Percentiles rank a stretch among this genome's conserved stretches.
phyloP scores from a whole-genome alignment of 2,888 invertebrate genomes.

The Malthinus flaveolus region DNA sequence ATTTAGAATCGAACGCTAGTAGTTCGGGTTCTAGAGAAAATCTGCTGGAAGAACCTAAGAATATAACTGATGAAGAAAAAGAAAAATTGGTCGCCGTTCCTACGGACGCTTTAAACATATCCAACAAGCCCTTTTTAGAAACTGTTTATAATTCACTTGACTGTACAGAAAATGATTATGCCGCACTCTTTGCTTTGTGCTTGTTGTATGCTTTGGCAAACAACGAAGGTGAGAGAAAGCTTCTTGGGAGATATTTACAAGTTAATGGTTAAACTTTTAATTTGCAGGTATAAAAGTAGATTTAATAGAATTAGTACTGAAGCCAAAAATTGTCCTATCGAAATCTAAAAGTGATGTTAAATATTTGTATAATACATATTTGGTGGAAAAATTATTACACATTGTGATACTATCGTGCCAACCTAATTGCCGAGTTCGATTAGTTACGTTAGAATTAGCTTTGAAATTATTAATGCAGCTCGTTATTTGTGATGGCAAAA shows the following conservation, averaged over 20 bases:
- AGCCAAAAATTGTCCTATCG: constrained; percentile 54
- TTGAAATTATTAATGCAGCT: constrained; percentile 78
- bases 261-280: constrained; percentile 6
- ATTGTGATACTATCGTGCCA: constrained; percentile 86
- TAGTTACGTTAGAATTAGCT: constrained; percentile 89
- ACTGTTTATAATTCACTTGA: constrained; percentile 85
- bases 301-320: constrained; percentile 76
- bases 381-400: constrained; percentile 81
- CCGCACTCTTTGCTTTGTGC: constrained; percentile 87
- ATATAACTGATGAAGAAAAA: constrained; percentile 94
- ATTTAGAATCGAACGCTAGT: constrained; percentile 39
- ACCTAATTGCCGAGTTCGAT: constrained; percentile 85
- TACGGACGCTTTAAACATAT: constrained; percentile 54
- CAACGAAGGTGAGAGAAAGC: constrained; percentile 76
- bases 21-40: constrained; percentile 44
- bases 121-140: constrained; percentile 81
- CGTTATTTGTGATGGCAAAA: constrained; percentile 60
- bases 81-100: constrained; percentile 54
- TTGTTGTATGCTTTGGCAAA: constrained; percentile 91
- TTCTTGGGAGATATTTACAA: neutral
- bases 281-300: constrained; percentile 78
- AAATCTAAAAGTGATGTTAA: constrained; percentile 46
- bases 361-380: constrained; percentile 74
- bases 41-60: constrained; percentile 61
- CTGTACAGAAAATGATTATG: constrained; percentile 92